These are phyloP conservation scores for Pachydiplax longipennis DNA, from an alignment of 2,888 invertebrate genomes.

Conservation along the genomic window DNA sequence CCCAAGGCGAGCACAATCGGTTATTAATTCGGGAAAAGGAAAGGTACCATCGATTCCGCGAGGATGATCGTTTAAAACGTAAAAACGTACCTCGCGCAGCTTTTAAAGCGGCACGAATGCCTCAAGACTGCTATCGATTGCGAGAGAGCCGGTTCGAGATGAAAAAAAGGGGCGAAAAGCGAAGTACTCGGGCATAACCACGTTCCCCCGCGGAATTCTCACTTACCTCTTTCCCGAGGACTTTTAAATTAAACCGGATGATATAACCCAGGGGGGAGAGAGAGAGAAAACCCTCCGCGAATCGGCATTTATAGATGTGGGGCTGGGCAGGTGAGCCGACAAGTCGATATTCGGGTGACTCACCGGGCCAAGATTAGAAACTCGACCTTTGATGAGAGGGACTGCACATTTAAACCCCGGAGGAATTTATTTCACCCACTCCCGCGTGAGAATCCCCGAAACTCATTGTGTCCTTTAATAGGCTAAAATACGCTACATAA, in stretches of 20 bases:
- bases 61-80: neutral
- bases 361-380: neutral
- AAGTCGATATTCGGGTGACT: neutral
- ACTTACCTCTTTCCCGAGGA: neutral
- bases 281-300: too few relatives aligned
- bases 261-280: neutral
- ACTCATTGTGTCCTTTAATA: neutral
- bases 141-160: neutral
- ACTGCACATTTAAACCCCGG: neutral
- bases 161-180: neutral
- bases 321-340: neutral
- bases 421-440: neutral
- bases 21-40: neutral
- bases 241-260: slow-evolving; percentile 3
- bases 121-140: slow-evolving; percentile 9
- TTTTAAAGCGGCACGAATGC: neutral
- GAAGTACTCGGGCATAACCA: neutral
- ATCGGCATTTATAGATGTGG: neutral
- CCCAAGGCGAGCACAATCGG: neutral
- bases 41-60: neutral
- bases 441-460: neutral
- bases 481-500: slow-evolving; percentile 19
- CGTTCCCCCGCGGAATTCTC: neutral
- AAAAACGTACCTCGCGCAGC: neutral
- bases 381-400: neutral